phyloP scores from a whole-genome alignment of 2,888 invertebrate genomes.

The Aphidoletes aphidimyza region DNA sequence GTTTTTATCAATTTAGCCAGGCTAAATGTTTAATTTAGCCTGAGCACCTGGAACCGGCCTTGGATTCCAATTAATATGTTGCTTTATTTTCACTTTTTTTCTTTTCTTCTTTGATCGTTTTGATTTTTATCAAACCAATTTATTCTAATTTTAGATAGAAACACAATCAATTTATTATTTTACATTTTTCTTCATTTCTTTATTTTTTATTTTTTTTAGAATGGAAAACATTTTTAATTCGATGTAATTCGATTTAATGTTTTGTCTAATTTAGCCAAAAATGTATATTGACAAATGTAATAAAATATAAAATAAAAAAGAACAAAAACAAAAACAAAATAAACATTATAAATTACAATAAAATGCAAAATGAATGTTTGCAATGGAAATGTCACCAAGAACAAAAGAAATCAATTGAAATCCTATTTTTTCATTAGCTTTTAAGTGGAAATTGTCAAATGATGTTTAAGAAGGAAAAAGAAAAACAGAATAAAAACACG shows the following conservation, averaged over 20 bases:
- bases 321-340: neutral
- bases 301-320: neutral
- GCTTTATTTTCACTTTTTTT: neutral
- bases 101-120: neutral
- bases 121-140: neutral
- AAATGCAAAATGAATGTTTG: neutral
- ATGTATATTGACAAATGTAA: neutral
- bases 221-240: too few relatives aligned
- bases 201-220: too few relatives aligned
- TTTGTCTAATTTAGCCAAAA: slow-evolving; percentile 1
- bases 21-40: too few relatives aligned
- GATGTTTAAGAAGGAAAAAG: too few relatives aligned
- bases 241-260: neutral
- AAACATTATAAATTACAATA: too few relatives aligned
- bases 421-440: slow-evolving; percentile 20
- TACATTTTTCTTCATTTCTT: neutral
- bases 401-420: neutral
- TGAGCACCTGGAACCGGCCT: too few relatives aligned
- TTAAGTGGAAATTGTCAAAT: neutral
- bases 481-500: too few relatives aligned
- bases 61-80: too few relatives aligned
- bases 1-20: too few relatives aligned
- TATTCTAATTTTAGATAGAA: too few relatives aligned
- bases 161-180: neutral
- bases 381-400: neutral